Evolutionary conservation across 2,113 vertebrate genomes (phyloP).

Genomic region (Motacilla tschutschensis): DNA sequence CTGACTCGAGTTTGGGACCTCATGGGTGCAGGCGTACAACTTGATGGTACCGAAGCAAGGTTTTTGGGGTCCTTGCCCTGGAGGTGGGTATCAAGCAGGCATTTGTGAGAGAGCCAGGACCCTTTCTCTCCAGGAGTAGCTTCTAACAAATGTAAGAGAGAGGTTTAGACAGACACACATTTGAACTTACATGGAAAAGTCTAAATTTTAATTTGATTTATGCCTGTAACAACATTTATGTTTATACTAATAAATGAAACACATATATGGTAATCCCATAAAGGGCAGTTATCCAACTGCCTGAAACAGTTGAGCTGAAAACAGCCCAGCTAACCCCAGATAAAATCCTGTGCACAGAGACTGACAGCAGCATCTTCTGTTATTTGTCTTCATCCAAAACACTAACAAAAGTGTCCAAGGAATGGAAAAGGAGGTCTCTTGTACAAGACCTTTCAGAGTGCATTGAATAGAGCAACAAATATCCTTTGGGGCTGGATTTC

Average conservation of each 20-base stretch:
- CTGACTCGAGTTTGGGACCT: background rate
- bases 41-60: background rate
- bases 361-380: background rate
- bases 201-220: background rate
- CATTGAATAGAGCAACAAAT: background rate
- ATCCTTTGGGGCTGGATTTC: background rate
- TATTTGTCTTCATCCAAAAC: background rate
- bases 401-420: background rate
- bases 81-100: background rate
- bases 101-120: background rate
- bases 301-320: background rate
- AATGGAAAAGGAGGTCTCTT: background rate
- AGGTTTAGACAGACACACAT: background rate
- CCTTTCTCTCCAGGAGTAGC: background rate
- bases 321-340: background rate
- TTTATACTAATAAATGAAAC: background rate
- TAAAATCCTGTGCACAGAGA: background rate
- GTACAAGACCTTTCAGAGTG: background rate
- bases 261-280: background rate
- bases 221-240: background rate
- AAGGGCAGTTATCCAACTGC: background rate
- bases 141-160: background rate
- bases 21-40: background rate
- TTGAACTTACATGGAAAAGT: background rate
- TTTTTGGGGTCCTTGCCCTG: background rate